Evolutionary conservation across 2,888 invertebrate species (phyloP), one percentile per base, ranked within the genome.

Genomic region (Drosophila austrosaltans): DNA sequence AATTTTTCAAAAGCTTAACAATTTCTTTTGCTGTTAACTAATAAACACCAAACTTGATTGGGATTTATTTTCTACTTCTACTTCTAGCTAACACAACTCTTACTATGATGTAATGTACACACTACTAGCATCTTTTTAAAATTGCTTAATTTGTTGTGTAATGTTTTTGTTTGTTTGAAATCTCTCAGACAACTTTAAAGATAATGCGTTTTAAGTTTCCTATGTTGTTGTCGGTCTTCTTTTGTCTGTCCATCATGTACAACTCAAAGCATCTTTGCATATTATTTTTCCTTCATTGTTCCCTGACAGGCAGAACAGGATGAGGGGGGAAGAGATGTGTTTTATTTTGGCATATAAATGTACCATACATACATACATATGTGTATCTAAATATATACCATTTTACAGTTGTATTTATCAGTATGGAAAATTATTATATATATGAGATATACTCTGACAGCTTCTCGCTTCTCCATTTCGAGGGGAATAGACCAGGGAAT

Each of bases 391-490:
- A n/a, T n/a, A n/a, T 48, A 25, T 28, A 53, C 6, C 36, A 57
- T 57, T 57, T 57, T 39, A 32, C 57, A 57, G 36, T 57, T 57
- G 57, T 57, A 57, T 57, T 39, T 57, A 57, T 57, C 57, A 39
- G 36, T 57, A 39, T 39, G 57, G 57, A 57, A 57, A 57, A 57
- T 39, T 22, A 39, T 57, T 39, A 39, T 57, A 20, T 39, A 20
- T 57, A 22, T 12, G 36, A 39, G 22, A 36, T 56, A 36, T 12
- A 36, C 22, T 57, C 57, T 22, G 57, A 57, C 57, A 57, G 36
- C 54, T 54, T 54, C 20, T 12, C 36, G 22, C 57, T 39, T 39
- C 22, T 22, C 5, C 22, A 6, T 57, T 39, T 1, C 12, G 36
- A 48, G 20, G 22, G 44, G 48, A 4, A 4, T 8, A 10, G 48